Base-by-base conservation (phyloP, 2,888 invertebrate genomes). In the Drosophila heteroneura region DNA sequence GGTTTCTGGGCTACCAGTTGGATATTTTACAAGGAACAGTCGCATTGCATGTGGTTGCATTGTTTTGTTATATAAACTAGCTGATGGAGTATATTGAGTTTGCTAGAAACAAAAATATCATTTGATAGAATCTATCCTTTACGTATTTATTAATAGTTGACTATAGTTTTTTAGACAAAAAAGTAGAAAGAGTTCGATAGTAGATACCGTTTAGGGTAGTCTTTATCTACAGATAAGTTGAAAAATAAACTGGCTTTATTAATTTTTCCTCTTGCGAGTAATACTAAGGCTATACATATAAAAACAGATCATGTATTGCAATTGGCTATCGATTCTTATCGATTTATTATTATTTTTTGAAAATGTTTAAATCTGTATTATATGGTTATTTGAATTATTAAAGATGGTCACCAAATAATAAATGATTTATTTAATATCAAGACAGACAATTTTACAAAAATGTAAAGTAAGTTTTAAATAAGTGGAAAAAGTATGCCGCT, bases 31-130 rank as follows among this genome's bases (percentile, higher is more conserved):
- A 61, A 32, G 59, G 16, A 33, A 41, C 32, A 41, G n/a, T 53
- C 44, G 41, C 47, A 70, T 76, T 57, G 70, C 73, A 74, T 83
- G 88, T 33, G 65, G 54, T 54, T 37, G 57, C 56, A 67, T 70
- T 67, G 52, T 65, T 62, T 74, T 68, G 53, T 16, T 58, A 47
- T 52, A 47, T 57, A 44, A 51, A 37, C 51, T 49, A 22, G 30
- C 22, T 52, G 16, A 16, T 26, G 14, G 49, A 9, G 56, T 65
- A 9, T n/a, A 26, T 49, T 51, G 26, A 14, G 19, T 7, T 26
- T 33, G 5, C 39, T 19, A 26, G n/a, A 53, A n/a, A 30, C 12
- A 2, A 53, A 6, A 16, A 16, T 58, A 32, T 47, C 26, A 26
- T 26, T 47, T 14, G 10, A 4, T n/a, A n/a, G n/a, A 12, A 1